phyloP scores from a whole-genome alignment of 2,888 invertebrate genomes.

The Tinea trinotella region DNA sequence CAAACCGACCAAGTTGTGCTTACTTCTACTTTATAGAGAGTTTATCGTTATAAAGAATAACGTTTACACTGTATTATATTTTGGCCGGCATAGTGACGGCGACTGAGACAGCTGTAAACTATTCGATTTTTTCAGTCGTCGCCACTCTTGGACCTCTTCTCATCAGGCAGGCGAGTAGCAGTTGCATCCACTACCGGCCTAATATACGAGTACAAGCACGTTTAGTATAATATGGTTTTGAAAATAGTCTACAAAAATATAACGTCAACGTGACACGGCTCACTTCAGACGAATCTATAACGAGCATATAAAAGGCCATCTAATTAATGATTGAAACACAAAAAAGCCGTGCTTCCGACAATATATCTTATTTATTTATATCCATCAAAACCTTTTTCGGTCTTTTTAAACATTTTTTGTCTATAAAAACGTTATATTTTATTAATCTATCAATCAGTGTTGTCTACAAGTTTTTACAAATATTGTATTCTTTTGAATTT shows the following conservation, averaged over 20 bases:
- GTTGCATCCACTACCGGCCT: too few relatives aligned
- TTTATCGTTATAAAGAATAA: too few relatives aligned
- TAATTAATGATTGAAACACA: constrained; percentile 58
- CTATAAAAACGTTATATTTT: constrained; percentile 45
- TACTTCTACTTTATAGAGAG: too few relatives aligned
- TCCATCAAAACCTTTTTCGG: constrained; percentile 42
- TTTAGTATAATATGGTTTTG: too few relatives aligned
- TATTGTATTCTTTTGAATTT: constrained; percentile 22
- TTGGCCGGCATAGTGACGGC: too few relatives aligned
- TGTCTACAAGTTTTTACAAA: constrained; percentile 47
- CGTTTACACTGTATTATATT: too few relatives aligned
- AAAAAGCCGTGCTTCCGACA: constrained; percentile 52
- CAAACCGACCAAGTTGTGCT: too few relatives aligned
- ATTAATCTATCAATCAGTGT: constrained; percentile 42
- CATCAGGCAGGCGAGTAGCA: too few relatives aligned
- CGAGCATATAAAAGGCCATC: constrained; percentile 54
- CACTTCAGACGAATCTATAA: constrained; percentile 31
- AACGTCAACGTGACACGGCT: background rate
- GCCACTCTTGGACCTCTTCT: too few relatives aligned
- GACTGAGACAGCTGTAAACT: too few relatives aligned
- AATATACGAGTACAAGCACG: too few relatives aligned
- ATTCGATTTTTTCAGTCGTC: too few relatives aligned
- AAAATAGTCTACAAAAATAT: background rate
- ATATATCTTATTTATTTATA: constrained; percentile 41
- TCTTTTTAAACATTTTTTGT: constrained; percentile 40